Base-by-base conservation (phyloP, 30 jellyfish, hydroid and myxozoan genomes). In the Aurelia sp. region DNA sequence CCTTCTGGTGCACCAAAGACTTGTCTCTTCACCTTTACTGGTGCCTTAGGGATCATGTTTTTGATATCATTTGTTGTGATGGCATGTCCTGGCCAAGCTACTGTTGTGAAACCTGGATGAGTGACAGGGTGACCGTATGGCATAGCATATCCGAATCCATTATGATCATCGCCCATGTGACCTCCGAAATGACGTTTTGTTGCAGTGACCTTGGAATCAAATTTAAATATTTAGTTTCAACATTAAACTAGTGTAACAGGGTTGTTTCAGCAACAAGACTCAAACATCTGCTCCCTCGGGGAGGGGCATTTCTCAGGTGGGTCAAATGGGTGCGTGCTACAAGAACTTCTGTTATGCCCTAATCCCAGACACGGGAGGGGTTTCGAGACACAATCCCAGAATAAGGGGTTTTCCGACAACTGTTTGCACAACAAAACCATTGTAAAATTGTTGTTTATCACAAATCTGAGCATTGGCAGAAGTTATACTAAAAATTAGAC, bases 111-210 rank as follows among this genome's bases (percentile, higher is more conserved):
- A 13, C 98, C 98, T 17, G 98, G 98, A 51, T 93, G 98, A 11
- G 98, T 93, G 41, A 93, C 98, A 6, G 98, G 98, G 69, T 93
- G 98, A 20, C 97, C 98, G 40, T 81, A 87, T 15, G 98, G 97
- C 69, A 93, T 81, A 17, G 98, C 96, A 55, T 62, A 79, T 17
- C 96, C 96, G 40, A 17, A 71, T 18, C 89, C 90, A 9, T 74
- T 66, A 59, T 21, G 52, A 31, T 52, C 66, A n/a, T 16, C 79
- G 17, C 74, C 62, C 62, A 53, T n/a, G 58, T 76, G 80, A 77
- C 75, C 94, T 23, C 86, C 85, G 78, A 86, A 86, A 65, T 86
- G 85, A 31, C 96, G 89, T 51, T 86, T 86, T 27, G 79, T 48
- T 55, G 96, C 96, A 3, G 89, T 74, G 12, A 74, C 96, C 89